Percentiles rank a stretch among this genome's conserved stretches.
Evolutionary conservation across 2,888 invertebrate genomes (phyloP).

Genomic region (Oeneis ivallda): DNA sequence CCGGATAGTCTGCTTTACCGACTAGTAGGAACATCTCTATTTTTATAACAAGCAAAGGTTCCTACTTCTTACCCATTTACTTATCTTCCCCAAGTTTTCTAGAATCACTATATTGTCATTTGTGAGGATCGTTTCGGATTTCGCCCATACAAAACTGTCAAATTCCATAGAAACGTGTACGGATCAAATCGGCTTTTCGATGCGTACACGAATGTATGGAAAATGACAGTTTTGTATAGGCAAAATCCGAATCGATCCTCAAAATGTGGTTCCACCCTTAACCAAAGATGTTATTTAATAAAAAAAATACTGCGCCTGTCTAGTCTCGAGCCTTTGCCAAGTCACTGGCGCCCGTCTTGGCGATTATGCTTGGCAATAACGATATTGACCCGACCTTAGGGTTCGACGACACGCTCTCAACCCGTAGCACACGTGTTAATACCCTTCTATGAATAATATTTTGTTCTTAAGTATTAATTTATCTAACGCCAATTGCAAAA

Average conservation of each 20-base stretch:
- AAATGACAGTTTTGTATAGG: no score
- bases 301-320: constrained; percentile 10
- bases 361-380: constrained; percentile 19
- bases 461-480: neutral
- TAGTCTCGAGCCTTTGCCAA: constrained; percentile 29
- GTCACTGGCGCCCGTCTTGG: constrained; percentile 29
- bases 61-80: neutral
- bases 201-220: no score
- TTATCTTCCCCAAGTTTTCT: neutral
- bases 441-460: constrained; percentile 5
- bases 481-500: no score
- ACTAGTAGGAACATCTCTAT: no score
- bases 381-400: constrained; percentile 31
- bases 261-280: no score
- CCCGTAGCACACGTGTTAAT: neutral
- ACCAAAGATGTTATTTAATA: constrained; percentile 13
- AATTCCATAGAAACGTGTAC: no score
- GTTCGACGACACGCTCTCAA: constrained; percentile 27
- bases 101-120: neutral
- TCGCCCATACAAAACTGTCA: no score
- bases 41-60: no score
- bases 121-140: no score
- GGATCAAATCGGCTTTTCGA: no score
- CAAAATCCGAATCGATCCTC: no score
- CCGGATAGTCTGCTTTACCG: no score